phyloP scores from a whole-genome alignment of 2,113 vertebrate species.

The Nibea coibor region DNA sequence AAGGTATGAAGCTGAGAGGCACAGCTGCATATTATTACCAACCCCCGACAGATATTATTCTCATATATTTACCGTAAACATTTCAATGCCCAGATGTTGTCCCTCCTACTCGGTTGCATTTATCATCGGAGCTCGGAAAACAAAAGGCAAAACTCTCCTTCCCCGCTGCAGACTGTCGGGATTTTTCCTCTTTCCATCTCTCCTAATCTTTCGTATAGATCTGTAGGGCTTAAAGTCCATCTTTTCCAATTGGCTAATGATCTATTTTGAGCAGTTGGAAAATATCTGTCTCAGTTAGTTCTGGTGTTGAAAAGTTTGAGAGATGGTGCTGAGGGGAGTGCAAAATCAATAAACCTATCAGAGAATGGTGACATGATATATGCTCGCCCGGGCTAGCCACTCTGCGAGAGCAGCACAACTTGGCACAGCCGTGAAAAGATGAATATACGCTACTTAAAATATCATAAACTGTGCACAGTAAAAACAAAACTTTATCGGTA shows the following conservation, averaged over 20 bases:
- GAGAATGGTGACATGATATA: slow-evolving; percentile 78
- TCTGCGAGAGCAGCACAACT: slow-evolving; percentile 42
- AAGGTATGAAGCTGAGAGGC: slow-evolving; percentile 26
- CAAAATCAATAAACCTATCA: slow-evolving; percentile 81
- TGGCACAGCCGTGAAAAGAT: slow-evolving; percentile 61
- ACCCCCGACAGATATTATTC: slow-evolving; percentile 55
- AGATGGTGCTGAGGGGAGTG: slow-evolving; percentile 68
- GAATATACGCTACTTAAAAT: slow-evolving; percentile 75
- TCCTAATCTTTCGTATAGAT: slow-evolving; percentile 71
- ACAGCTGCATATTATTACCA: slow-evolving; percentile 66
- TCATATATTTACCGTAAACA: slow-evolving; percentile 64
- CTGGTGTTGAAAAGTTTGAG: slow-evolving; percentile 77
- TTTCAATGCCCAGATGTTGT: slow-evolving; percentile 55
- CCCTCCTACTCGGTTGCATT: slow-evolving; percentile 39
- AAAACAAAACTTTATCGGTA: slow-evolving; percentile 79
- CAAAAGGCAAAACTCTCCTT: slow-evolving; percentile 26
- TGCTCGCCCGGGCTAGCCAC: slow-evolving; percentile 49
- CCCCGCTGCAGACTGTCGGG: slow-evolving; percentile 28
- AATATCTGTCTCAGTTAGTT: slow-evolving; percentile 80
- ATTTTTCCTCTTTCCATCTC: slow-evolving; percentile 48
- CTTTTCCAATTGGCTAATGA: slow-evolving; percentile 80
- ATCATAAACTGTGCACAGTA: slow-evolving; percentile 72
- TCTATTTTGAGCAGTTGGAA: slow-evolving; percentile 78
- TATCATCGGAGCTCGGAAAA: slow-evolving; percentile 5
- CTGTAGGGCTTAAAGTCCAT: slow-evolving; percentile 68